phyloP scores from a whole-genome alignment of 2,113 vertebrate species.

The Sceloporus undulatus region DNA sequence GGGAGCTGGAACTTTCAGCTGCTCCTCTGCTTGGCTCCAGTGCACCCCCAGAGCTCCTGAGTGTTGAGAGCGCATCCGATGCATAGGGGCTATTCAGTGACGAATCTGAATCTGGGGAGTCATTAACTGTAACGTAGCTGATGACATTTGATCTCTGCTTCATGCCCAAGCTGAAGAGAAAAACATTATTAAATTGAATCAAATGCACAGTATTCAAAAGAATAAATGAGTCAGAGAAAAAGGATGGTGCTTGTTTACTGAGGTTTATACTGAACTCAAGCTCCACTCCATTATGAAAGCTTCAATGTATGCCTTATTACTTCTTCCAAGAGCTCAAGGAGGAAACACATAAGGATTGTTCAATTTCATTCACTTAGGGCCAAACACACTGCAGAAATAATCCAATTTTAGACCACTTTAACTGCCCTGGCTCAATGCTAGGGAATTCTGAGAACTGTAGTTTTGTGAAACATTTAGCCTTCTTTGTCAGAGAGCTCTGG shows the following conservation, averaged over 20 bases:
- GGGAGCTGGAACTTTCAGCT: slow-evolving; percentile 82
- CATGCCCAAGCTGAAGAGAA: slow-evolving; percentile 79
- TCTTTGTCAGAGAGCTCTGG: too few relatives aligned
- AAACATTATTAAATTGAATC: background rate
- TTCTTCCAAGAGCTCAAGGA: too few relatives aligned
- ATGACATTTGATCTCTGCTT: slow-evolving; percentile 96
- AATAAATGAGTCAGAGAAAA: background rate
- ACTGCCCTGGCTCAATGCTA: too few relatives aligned
- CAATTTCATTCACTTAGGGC: slow-evolving; percentile 4
- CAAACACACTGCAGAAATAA: too few relatives aligned
- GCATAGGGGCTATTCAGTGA: slow-evolving; percentile 91
- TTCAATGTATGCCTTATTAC: background rate
- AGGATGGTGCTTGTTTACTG: background rate
- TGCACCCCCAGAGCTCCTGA: slow-evolving; percentile 72
- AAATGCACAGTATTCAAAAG: background rate
- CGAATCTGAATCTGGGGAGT: slow-evolving; percentile 96
- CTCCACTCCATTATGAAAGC: background rate
- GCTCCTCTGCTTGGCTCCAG: slow-evolving; percentile 74
- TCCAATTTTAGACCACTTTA: too few relatives aligned
- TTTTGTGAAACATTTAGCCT: too few relatives aligned
- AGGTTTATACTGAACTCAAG: background rate
- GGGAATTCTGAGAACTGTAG: too few relatives aligned
- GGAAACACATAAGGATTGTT: too few relatives aligned
- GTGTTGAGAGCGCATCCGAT: slow-evolving; percentile 78
- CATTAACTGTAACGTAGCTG: slow-evolving; percentile 97